These are phyloP conservation scores for Lasioglossum vierecki DNA, from an alignment of 2,888 invertebrate species.

Conservation along the genomic window DNA sequence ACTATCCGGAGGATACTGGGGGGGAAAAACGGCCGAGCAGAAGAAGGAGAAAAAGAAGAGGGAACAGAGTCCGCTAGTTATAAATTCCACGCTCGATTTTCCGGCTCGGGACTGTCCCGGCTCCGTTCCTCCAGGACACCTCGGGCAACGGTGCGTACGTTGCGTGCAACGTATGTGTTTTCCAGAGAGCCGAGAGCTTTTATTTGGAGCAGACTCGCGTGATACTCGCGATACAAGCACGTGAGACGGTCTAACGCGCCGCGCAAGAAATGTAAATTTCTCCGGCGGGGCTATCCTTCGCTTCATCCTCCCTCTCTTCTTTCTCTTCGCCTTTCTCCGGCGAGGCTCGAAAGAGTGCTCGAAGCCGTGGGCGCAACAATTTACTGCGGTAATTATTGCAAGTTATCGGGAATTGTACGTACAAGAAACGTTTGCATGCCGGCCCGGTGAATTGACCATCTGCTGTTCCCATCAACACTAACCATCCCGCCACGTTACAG, in stretches of 20 bases:
- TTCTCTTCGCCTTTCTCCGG: not conserved
- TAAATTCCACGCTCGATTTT: slow-evolving; percentile 55
- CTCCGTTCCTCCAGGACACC: slow-evolving; percentile 28
- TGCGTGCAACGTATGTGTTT: slow-evolving; percentile 44
- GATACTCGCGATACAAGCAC: not conserved
- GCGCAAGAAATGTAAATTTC: slow-evolving; percentile 54
- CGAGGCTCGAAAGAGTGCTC: not conserved
- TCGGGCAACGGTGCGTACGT: slow-evolving; percentile 23
- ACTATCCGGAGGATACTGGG: not conserved
- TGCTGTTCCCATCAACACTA: slow-evolving; percentile 37
- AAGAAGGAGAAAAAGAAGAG: slow-evolving; percentile 2
- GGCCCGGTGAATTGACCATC: slow-evolving; percentile 38
- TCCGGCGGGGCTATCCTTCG: not conserved
- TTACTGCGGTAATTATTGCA: slow-evolving; percentile 58
- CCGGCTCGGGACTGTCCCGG: slow-evolving; percentile 25
- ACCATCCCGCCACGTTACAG: slow-evolving; percentile 47
- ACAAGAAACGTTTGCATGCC: slow-evolving; percentile 52
- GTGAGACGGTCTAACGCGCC: slow-evolving; percentile 28
- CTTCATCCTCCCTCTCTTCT: not conserved
- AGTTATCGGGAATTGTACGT: slow-evolving; percentile 59
- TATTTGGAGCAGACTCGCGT: slow-evolving; percentile 26
- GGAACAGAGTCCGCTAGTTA: slow-evolving; percentile 35
- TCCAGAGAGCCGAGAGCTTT: slow-evolving; percentile 9
- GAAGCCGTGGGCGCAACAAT: slow-evolving; percentile 42
- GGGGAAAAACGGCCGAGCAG: not conserved